phyloP scores from a whole-genome alignment of 2,888 invertebrate genomes.

The Strigamia transsilvanica region DNA sequence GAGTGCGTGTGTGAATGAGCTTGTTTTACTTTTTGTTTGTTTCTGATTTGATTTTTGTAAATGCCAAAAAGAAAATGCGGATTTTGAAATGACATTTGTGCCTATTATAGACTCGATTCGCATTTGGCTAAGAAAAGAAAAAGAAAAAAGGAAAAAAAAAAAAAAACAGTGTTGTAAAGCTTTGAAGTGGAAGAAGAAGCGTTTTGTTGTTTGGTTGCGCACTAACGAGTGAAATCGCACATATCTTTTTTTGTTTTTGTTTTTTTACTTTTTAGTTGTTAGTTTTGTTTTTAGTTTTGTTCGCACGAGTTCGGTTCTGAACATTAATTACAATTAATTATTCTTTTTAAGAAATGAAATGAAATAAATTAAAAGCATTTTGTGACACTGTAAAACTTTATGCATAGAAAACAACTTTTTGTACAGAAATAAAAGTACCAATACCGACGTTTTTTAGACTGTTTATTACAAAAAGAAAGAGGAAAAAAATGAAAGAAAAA shows the following conservation, averaged over 20 bases:
- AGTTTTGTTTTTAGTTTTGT: background rate
- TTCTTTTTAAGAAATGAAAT: background rate
- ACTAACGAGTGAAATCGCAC: constrained; percentile 26
- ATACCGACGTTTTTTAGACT: constrained; percentile 46
- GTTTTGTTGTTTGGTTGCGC: constrained; percentile 17
- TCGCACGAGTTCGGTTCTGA: constrained; percentile 21
- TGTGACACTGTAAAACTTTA: constrained; percentile 45
- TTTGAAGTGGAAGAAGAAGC: background rate
- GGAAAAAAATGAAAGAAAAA: background rate
- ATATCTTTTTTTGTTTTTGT: background rate
- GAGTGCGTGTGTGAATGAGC: constrained; percentile 23
- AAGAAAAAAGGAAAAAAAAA: background rate
- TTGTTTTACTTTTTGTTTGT: background rate
- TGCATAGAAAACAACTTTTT: constrained; percentile 39
- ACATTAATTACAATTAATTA: background rate
- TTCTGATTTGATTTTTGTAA: no score
- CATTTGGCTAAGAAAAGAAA: background rate
- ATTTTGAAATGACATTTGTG: no score
- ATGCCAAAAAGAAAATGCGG: no score
- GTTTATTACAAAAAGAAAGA: constrained; percentile 31
- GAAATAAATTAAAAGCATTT: background rate
- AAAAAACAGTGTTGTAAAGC: background rate
- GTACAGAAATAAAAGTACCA: constrained; percentile 43
- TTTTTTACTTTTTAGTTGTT: no score
- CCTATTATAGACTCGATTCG: background rate